A percentile compares a stretch with the other conserved stretches of the same genome.
Evolutionary conservation across 1,140 invertebrate genomes (phyloP).

Genomic region (Neotoxoptera formosana): DNA sequence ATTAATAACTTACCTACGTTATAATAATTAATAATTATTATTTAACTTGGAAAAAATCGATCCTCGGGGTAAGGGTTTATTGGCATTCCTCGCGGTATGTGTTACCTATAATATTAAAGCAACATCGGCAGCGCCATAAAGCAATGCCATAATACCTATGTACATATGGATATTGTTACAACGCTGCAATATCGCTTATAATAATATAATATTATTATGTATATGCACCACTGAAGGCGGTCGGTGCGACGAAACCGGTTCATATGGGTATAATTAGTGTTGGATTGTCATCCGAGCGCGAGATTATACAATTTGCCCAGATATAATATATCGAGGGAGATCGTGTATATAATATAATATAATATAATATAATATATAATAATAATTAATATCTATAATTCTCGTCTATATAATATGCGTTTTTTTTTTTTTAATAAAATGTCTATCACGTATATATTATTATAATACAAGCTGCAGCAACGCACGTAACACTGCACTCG

Average conservation of each 20-base stretch:
- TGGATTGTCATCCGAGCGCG: background rate
- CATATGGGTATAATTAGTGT: slow-evolving; percentile 4
- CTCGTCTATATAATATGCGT: background rate
- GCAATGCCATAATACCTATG: background rate
- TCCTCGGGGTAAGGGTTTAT: background rate
- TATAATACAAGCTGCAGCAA: background rate
- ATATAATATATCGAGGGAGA: background rate
- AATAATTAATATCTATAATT: background rate
- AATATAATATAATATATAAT: background rate
- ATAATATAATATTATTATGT: background rate
- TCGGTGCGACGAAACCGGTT: background rate
- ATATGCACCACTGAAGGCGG: background rate
- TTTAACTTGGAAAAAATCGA: background rate
- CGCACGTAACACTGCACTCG: background rate
- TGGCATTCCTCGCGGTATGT: background rate
- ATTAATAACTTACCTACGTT: background rate
- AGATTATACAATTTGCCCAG: slow-evolving; percentile 24
- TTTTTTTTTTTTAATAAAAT: slow-evolving; percentile 7
- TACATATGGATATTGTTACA: background rate
- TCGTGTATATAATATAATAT: background rate
- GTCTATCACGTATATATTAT: background rate
- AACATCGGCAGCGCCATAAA: background rate
- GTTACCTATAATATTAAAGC: background rate
- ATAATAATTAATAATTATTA: background rate
- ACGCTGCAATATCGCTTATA: background rate